These are phyloP conservation scores for Pan troglodytes DNA, from an alignment of 2,113 vertebrate genomes.

Conservation along the genomic window NHGRI_mPanTro3-v2.1_pri NC_072398.2:133131001-133131500, in stretches of 20 bases:
- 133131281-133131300: slow-evolving; percentile 80
- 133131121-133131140: slow-evolving; percentile 65
- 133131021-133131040: slow-evolving; percentile 66
- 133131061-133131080: slow-evolving; percentile 80
- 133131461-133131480: background rate
- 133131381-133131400: slow-evolving; percentile 66
- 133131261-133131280: slow-evolving; percentile 79
- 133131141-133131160: slow-evolving; percentile 58
- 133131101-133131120: slow-evolving; percentile 66
- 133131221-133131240: slow-evolving; percentile 83
- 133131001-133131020: slow-evolving; percentile 83
- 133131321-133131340: slow-evolving; percentile 74
- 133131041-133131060: slow-evolving; percentile 77
- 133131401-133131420: slow-evolving; percentile 33
- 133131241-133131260: slow-evolving; percentile 78
- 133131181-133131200: slow-evolving; percentile 82
- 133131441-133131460: slow-evolving; percentile 60
- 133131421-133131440: slow-evolving; percentile 31
- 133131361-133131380: slow-evolving; percentile 77
- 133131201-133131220: slow-evolving; percentile 85
- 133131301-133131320: slow-evolving; percentile 71
- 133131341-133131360: slow-evolving; percentile 83
- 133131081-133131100: slow-evolving; percentile 69
- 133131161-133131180: slow-evolving; percentile 75
- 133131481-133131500: slow-evolving; percentile 23